phyloP scores from a whole-genome alignment of 35 echinoderm and acorn worm genomes.

The Amphiura filiformis region DNA sequence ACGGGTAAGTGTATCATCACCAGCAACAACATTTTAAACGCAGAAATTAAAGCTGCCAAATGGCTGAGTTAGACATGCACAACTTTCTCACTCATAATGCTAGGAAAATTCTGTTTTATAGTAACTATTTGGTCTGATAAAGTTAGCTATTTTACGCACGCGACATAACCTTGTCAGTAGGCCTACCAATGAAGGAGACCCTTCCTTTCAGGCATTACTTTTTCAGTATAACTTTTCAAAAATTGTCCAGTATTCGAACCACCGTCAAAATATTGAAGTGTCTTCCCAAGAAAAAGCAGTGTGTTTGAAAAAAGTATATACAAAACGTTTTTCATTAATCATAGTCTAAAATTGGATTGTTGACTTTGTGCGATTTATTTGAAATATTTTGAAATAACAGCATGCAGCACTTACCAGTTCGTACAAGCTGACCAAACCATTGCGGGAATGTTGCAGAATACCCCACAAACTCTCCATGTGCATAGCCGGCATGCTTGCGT shows the following conservation, averaged over 20 bases:
- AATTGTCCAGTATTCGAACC: neutral
- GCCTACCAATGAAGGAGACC: too few species aligned
- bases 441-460: neutral
- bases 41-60: too few species aligned
- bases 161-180: too few species aligned
- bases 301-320: neutral
- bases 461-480: neutral
- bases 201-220: too few species aligned
- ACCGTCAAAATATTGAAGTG: neutral
- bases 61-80: too few species aligned
- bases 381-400: neutral
- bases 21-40: too few species aligned
- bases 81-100: too few species aligned
- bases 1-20: too few species aligned
- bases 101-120: too few species aligned
- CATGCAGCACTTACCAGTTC: neutral
- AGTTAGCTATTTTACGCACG: too few species aligned
- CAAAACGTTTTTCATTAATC: neutral
- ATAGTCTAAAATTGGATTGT: neutral
- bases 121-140: too few species aligned
- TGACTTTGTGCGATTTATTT: neutral
- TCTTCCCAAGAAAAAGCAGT: neutral
- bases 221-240: too few species aligned
- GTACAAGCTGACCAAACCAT: neutral
- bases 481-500: slow-evolving; percentile 2